A percentile compares a stretch with the other conserved stretches of the same genome.
phyloP scores from a whole-genome alignment of 2,888 invertebrate species.

The Amphipyra tragopoginis region DNA sequence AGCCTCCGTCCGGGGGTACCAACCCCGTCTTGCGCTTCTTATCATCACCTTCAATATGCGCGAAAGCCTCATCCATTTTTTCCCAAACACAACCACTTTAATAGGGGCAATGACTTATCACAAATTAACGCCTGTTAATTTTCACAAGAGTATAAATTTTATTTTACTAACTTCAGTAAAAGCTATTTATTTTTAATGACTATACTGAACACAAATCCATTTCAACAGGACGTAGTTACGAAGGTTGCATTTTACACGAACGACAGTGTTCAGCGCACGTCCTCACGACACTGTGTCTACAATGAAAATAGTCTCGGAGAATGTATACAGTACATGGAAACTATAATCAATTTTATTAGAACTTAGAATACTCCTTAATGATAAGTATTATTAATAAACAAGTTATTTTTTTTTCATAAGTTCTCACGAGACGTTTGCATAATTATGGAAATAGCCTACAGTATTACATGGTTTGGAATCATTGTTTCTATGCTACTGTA shows the following conservation, averaged over 20 bases:
- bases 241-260: conserved; percentile 39
- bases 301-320: conserved; percentile 58
- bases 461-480: not conserved
- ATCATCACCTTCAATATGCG: conserved; percentile 74
- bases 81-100: conserved; percentile 19
- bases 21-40: conserved; percentile 65
- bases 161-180: not conserved
- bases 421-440: not conserved
- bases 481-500: not conserved
- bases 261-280: conserved; percentile 59
- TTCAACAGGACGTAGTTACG: conserved; percentile 21
- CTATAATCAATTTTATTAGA: conserved; percentile 36
- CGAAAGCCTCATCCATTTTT: conserved; percentile 85
- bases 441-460: not conserved
- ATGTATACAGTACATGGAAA: conserved; percentile 29
- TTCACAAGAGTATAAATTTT: not conserved
- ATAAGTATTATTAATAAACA: conserved; percentile 17
- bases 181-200: conserved; percentile 12
- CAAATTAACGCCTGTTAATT: not conserved
- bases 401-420: conserved; percentile 1
- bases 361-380: conserved; percentile 15
- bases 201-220: conserved; percentile 5
- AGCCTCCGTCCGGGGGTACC: conserved; percentile 93
- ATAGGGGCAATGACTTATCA: not conserved
- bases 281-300: conserved; percentile 62